A percentile compares a stretch with the other conserved stretches of the same genome.
Conservation (phyloP, 1,140 invertebrate species). For the Protaetia brevitarsis region DNA sequence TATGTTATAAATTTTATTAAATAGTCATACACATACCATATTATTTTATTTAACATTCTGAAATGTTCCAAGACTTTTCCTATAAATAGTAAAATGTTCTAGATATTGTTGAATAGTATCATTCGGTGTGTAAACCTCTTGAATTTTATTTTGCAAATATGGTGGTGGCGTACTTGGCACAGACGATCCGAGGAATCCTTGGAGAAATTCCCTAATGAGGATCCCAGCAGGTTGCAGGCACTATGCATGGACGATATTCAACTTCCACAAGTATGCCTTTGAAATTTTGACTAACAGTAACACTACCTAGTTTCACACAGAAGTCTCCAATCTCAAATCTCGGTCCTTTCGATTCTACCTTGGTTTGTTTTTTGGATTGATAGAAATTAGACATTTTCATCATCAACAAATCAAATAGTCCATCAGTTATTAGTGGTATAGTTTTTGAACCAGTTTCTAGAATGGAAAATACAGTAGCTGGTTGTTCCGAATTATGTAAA, state of each 20-base stretch:
- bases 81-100: conserved; percentile 88
- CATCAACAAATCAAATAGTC: conserved; percentile 87
- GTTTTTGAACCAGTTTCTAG: conserved; percentile 83
- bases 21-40: neutral
- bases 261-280: conserved; percentile 94
- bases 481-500: conserved; percentile 92
- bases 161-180: conserved; percentile 62
- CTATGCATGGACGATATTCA: conserved; percentile 88
- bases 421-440: conserved; percentile 84
- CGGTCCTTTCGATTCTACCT: conserved; percentile 85
- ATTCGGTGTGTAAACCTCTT: conserved; percentile 83
- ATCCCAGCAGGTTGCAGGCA: conserved; percentile 85
- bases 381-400: conserved; percentile 85
- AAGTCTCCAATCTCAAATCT: conserved; percentile 93
- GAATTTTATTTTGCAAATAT: conserved; percentile 71
- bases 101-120: conserved; percentile 94
- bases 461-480: conserved; percentile 89
- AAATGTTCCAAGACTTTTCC: conserved; percentile 63
- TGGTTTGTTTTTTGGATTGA: conserved; percentile 82
- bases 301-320: conserved; percentile 88
- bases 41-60: conserved; percentile 20
- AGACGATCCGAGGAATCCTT: conserved; percentile 81
- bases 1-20: neutral
- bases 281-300: conserved; percentile 89
- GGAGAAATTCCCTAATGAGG: conserved; percentile 88